A percentile compares a stretch with the other conserved stretches of the same genome.
Evolutionary conservation across 2,797 vertebrate species (phyloP).

Genomic region (Periophthalmus magnuspinnatus): DNA sequence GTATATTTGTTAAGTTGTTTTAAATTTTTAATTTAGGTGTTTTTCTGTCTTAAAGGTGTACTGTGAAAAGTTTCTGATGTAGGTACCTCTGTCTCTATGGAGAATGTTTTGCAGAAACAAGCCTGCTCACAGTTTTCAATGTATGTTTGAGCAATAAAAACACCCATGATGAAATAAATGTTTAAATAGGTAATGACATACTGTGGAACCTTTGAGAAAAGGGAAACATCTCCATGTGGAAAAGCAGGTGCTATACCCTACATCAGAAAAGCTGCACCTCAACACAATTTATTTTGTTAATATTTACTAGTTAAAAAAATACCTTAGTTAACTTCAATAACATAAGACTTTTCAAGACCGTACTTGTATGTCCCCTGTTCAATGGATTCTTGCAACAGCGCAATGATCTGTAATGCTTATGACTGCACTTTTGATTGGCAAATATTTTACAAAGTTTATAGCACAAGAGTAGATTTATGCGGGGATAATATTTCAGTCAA

Average conservation of each 20-base stretch:
- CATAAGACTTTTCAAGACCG: not conserved
- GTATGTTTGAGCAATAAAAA: no score
- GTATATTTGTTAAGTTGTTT: not conserved
- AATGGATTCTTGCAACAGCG: not conserved
- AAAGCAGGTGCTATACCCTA: no score
- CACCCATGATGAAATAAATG: not conserved
- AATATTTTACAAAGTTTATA: constrained; percentile 7
- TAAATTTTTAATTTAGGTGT: not conserved
- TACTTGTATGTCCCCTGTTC: not conserved
- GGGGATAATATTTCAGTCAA: constrained; percentile 1
- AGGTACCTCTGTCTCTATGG: not conserved
- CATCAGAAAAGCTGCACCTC: not conserved
- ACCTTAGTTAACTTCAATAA: not conserved
- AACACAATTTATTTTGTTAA: not conserved
- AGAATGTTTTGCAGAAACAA: no score
- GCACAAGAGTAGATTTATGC: constrained; percentile 4
- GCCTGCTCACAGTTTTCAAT: no score
- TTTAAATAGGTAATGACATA: not conserved
- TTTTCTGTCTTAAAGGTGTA: not conserved
- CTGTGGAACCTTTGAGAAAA: not conserved
- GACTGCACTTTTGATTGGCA: constrained; percentile 2
- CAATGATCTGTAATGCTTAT: not conserved
- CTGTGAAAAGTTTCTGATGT: not conserved
- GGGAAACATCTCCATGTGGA: no score
- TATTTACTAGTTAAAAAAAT: not conserved